Percentiles rank a stretch among this genome's conserved stretches.
phyloP scores from a whole-genome alignment of 2,113 vertebrate species.

The Xiphophorus hellerii region DNA sequence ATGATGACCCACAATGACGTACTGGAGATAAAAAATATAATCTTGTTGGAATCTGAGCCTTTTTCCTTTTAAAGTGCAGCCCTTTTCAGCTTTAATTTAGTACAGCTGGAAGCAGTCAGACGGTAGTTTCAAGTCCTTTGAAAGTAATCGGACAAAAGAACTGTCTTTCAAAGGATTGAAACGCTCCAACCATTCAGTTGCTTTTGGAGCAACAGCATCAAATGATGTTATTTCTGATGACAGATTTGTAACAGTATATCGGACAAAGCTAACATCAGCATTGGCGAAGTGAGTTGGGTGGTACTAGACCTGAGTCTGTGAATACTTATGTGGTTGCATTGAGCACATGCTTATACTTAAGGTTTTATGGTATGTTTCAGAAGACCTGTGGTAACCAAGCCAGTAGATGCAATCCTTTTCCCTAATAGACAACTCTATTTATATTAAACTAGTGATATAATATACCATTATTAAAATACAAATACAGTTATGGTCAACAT shows the following conservation, averaged over 20 bases:
- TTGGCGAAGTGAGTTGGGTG: background rate
- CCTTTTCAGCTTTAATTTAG: conserved; percentile 3
- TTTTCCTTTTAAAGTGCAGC: background rate
- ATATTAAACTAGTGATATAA: background rate
- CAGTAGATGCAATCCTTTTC: background rate
- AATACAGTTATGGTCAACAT: no score
- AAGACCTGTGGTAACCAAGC: background rate
- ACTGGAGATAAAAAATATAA: conserved; percentile 37
- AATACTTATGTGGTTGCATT: background rate
- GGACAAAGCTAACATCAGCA: background rate
- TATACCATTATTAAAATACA: background rate
- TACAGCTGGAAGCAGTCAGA: conserved; percentile 12
- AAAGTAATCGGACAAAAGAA: background rate
- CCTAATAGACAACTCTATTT: background rate
- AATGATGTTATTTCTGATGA: background rate
- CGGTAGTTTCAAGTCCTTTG: background rate
- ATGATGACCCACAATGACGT: background rate
- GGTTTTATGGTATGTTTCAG: background rate
- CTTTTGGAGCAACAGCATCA: background rate
- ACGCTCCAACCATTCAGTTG: conserved; percentile 6
- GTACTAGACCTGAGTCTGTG: background rate
- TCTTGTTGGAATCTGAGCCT: background rate
- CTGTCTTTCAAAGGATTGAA: background rate
- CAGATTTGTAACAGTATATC: background rate
- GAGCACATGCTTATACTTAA: background rate